Base-by-base conservation (phyloP, 2,888 invertebrate species). In the Bellardia pandia region DNA sequence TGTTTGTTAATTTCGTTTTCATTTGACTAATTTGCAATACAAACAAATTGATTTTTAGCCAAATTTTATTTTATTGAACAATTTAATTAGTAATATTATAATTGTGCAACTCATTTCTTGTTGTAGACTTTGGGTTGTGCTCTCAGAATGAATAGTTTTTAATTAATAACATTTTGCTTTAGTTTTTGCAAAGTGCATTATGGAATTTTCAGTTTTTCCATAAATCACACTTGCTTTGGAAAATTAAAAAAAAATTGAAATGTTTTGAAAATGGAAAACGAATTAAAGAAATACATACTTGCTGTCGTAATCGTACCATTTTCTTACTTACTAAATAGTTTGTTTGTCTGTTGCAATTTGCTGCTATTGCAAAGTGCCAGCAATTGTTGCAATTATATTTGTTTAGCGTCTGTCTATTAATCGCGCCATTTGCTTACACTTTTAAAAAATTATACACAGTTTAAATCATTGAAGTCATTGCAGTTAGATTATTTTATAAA, bases 341-440 rank as follows among this genome's bases (percentile, higher is more conserved):
- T 66, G 40, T 66, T 5, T 16, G 11, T 78, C 23, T 78, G 48
- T 72, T 53, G 80, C 16, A 42, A n/a, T n/a, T n/a, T n/a, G n/a
- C n/a, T n/a, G n/a, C n/a, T n/a, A 42, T 48, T n/a, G 11, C 30
- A 72, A 71, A 71, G 51, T 62, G 48, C 40, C 40, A 30, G 40
- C 53, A 71, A 62, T 71, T 60, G 40, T 72, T 40, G 62, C 72
- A 80, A 62, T 71, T 72, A 72, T 56, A 33, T 58, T 45, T 78
- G 30, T 16, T 74, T 9, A 33, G 45, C 33, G 42, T 48, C 33
- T 69, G 69, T 51, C 14, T 6, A 53, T 76, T 68, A 40, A 66
- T 37, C 51, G 16, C 11, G 75, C 9, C 3, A 66, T 40, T 77
- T 66, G 14, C n/a, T 30, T 77, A 77, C 64, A 76, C 76, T 76